A percentile compares a stretch with the other conserved stretches of the same genome.
phyloP scores from a whole-genome alignment of 2,888 invertebrate genomes.

The Caenorhabditis virilis region DNA sequence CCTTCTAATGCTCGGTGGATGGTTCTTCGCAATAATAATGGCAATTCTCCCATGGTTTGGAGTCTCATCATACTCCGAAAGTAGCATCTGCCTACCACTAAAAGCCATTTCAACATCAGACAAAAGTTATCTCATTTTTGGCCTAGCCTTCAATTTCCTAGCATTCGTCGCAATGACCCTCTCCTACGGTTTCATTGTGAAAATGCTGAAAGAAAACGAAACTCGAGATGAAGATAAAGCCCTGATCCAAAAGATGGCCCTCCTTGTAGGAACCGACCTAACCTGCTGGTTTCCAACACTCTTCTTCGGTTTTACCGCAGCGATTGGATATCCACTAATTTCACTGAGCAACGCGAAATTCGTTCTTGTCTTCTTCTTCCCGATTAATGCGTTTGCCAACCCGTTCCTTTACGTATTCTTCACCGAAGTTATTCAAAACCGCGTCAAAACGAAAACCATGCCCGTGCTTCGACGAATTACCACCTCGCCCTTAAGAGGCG shows the following conservation, averaged over 20 bases:
- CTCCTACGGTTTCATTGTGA: constrained; percentile 59
- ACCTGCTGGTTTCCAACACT: constrained; percentile 98
- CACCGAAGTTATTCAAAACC: constrained; percentile 75
- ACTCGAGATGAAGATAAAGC: constrained; percentile 58
- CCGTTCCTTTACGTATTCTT: constrained; percentile 96
- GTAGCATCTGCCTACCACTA: constrained; percentile 93
- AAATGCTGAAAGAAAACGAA: constrained; percentile 50
- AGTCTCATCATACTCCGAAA: constrained; percentile 90
- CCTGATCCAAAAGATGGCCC: constrained; percentile 77
- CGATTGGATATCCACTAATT: constrained; percentile 86
- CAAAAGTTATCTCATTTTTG: constrained; percentile 52
- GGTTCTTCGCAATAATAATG: constrained; percentile 73
- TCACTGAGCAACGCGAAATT: constrained; percentile 92
- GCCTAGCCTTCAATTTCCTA: constrained; percentile 86
- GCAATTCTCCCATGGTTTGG: constrained; percentile 87
- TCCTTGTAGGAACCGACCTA: constrained; percentile 94
- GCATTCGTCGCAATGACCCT: constrained; percentile 93
- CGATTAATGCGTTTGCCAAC: constrained; percentile 94
- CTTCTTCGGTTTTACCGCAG: constrained; percentile 81
- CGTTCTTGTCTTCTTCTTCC: constrained; percentile 88
- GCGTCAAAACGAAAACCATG: constrained; percentile 49
- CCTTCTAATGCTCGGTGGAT: constrained; percentile 70
- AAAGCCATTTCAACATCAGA: constrained; percentile 83
- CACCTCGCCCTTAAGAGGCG: constrained; percentile 23
- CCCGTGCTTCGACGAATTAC: constrained; percentile 48